phyloP scores from a whole-genome alignment of 2,797 vertebrate genomes.

The Mormyrus proboscirostris region DNA sequence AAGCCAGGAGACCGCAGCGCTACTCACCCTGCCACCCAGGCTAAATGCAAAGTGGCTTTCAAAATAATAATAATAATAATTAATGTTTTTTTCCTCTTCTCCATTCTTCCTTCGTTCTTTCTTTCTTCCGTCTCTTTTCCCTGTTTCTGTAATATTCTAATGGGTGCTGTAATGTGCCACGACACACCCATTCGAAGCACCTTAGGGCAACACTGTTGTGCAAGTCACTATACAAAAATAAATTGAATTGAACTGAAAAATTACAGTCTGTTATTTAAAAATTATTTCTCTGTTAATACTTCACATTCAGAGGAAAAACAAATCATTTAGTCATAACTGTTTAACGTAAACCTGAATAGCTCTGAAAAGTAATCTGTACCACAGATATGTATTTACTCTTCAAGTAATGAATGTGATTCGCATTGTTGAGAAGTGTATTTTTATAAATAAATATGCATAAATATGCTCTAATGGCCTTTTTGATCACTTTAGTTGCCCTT shows the following conservation, averaged over 20 bases:
- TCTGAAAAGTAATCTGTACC: background rate
- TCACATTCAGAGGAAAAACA: background rate
- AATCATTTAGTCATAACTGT: background rate
- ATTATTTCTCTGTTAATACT: background rate
- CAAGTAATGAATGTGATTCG: background rate
- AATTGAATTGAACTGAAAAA: background rate
- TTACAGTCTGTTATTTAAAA: background rate
- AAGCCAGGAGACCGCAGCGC: background rate
- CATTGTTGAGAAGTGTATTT: background rate
- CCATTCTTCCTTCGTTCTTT: background rate
- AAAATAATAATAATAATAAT: background rate
- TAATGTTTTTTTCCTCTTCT: background rate
- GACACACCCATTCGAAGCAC: background rate
- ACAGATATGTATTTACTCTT: background rate
- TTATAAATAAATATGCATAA: background rate
- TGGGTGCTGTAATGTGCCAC: background rate
- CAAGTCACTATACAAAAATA: background rate
- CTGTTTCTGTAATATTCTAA: background rate
- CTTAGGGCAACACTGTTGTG: background rate
- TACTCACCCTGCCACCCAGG: background rate
- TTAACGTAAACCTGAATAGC: background rate
- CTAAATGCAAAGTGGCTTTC: background rate
- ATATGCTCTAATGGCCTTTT: background rate
- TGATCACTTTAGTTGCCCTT: background rate
- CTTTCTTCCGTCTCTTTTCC: background rate